Evolutionary conservation across 1,140 invertebrate species (phyloP), one percentile per base, ranked within the genome.

Genomic region (Plutomurus gul): DNA sequence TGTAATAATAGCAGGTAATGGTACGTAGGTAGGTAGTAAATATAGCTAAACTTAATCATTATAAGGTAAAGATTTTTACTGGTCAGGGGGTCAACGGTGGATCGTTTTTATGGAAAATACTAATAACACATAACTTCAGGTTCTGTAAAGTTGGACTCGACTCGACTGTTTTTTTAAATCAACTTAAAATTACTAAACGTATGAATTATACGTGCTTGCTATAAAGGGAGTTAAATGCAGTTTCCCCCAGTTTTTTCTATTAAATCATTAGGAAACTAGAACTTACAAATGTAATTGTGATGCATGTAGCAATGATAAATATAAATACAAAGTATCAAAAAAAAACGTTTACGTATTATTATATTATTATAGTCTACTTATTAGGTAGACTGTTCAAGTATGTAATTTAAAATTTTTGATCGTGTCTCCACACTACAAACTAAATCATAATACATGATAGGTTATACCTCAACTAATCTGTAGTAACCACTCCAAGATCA

Each of bases 21-120:
- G 56, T 65, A 51, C 18, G 47, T 51, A 51, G 47, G 47, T n/a
- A 51, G 20, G 25, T 51, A 51, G 47, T 51, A 65, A 65, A 65
- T 65, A 65, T 65, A 65, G 27, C 25, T 65, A 33, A 65, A 33
- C 56, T 65, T 65, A 65, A 65, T 65, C 56, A 65, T 25, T 65
- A 65, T 47, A 51, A 51, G 47, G 47, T 51, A 51, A 65, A 65
- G 56, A 65, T 65, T 65, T 56, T 65, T 65, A 65, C 56, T 65
- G 56, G 56, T 65, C 56, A 65, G 56, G 56, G 36, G 56, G 56
- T 65, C 56, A 65, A 65, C 56, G 56, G 56, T 65, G 56, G 56
- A 65, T 65, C 56, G 56, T 65, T 65, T 56, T 25, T 65, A 65
- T 65, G 56, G 56, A 65, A 65, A 65, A 65, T 36, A 65, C 56